These are phyloP conservation scores for Dasypogon diadema DNA, from an alignment of 2,888 invertebrate genomes.

Conservation along the genomic window DNA sequence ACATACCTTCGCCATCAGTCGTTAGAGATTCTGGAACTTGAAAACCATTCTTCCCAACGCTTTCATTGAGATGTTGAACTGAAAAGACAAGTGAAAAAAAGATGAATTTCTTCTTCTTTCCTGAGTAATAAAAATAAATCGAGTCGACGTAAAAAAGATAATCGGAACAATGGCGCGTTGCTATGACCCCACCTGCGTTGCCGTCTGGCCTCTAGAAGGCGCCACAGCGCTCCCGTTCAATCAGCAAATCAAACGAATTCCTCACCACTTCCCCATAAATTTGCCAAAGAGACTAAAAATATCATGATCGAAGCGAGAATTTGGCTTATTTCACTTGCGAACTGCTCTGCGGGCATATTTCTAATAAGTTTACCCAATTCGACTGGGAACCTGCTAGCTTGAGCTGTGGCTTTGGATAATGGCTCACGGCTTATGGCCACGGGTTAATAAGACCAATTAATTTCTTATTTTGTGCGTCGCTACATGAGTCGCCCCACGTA, in stretches of 20 bases:
- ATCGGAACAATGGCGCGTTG: slow-evolving; percentile 39
- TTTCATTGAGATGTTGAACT: slow-evolving; percentile 80
- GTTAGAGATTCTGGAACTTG: slow-evolving; percentile 76
- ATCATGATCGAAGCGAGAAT: slow-evolving; percentile 36
- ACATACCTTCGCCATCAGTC: slow-evolving; percentile 86
- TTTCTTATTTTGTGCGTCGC: slow-evolving; percentile 28
- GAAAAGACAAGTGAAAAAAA: slow-evolving; percentile 62
- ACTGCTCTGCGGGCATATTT: slow-evolving; percentile 16
- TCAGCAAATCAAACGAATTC: slow-evolving; percentile 45
- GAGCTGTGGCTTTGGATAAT: no score
- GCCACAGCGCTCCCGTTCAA: slow-evolving; percentile 44
- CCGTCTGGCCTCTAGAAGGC: slow-evolving; percentile 37
- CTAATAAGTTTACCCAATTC: neutral
- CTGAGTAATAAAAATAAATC: slow-evolving; percentile 59
- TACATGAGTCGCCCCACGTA: neutral
- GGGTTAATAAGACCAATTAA: slow-evolving; percentile 31
- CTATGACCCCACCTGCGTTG: slow-evolving; percentile 44
- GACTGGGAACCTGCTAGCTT: neutral
- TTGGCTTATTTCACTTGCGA: slow-evolving; percentile 38
- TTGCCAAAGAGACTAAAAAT: slow-evolving; percentile 48
- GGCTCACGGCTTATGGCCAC: no score
- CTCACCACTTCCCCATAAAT: slow-evolving; percentile 43
- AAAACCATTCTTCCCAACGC: slow-evolving; percentile 65
- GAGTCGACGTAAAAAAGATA: slow-evolving; percentile 15
- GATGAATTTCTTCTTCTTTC: neutral